Base-by-base conservation (phyloP, 2,797 vertebrate species). In the Sitta carolinensis region DNA sequence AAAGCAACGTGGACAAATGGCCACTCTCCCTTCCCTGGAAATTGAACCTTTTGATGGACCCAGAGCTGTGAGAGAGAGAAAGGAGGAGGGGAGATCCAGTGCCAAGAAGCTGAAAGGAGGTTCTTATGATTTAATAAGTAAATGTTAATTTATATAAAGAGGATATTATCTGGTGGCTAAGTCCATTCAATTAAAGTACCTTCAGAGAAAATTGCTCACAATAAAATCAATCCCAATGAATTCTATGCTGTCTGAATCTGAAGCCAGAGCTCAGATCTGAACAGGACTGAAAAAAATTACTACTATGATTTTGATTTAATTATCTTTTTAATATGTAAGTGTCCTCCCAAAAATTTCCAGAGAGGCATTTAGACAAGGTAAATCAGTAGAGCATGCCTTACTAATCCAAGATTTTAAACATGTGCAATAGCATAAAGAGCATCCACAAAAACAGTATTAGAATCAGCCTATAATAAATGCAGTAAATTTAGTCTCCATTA, bases 121-220 rank as follows among this genome's bases (percentile, higher is more conserved):
- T 66, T 67, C 70, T 75, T 58, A 45, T 13, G 32, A 55, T 64
- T 87, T 76, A 93, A 59, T 52, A 90, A 18, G 34, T 26, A 93
- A 92, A 79, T 64, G 17, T 38, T 86, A 36, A 79, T 92, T 94
- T 82, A 63, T 59, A 92, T 40, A 36, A 88, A 90, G 66, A 93
- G 22, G 32, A 11, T 45, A 81, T 75, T 93, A 90, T 40, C 34
- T 82, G 55, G 27, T 47, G 48, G 87, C 67, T 68, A 89, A 95
- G 59, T 73, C 23, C 55, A 63, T 59, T 63, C 87, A 45, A 42
- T 67, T 88, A 63, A 95, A 87, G 38, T 57, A 62, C 47, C 68
- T 85, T 77, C 48, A 66, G 40, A 55, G 58, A 87, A 93, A 95
- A 79, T 3, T 48, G 66, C 26, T 86, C 26, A 47, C 1, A 64